Evolutionary conservation across 2,797 vertebrate species (phyloP), one percentile per base, ranked within the genome.

Genomic region (Pelobates cultripes): DNA sequence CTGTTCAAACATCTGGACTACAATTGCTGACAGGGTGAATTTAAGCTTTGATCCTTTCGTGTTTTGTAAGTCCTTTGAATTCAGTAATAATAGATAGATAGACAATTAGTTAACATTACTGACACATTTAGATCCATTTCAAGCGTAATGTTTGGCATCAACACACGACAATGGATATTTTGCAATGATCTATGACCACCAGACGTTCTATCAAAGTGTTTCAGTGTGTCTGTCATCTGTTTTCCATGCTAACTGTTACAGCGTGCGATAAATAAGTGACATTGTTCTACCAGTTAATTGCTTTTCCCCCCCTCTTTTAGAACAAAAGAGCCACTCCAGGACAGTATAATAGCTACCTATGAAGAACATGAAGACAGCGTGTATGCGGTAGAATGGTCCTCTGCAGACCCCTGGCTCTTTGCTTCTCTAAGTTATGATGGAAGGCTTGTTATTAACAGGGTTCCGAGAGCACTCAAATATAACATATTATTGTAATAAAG

Each of bases 351-450:
- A 77, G 96, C 97, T 75, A 98, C 96, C 70, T 99, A 97, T 0
- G 98, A 99, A 93, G 98, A 99, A 80, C 98, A 99, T 0, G 98
- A 99, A 90, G 98, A 99, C 92, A 99, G 97, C 0, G 98, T 99
- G 53, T 99, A 99, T 5, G 97, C 97, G 0, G 97, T 96, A 9
- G 98, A 99, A 89, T 99, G 98, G 97, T 99, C 98, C 3, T 97
- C 97, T 0, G 98, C 97, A 0, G 97, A 99, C 88, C 97, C 98
- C 0, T 99, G 98, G 98, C 95, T 99, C 1, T 99, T 99, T 40
- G 98, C 97, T 41, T 99, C 98, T 4, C 94, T 99, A 87, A 99
- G 97, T 87, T 99, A 98, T 7, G 98, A 99, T 3, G 98, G 98
- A 67, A 94, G 98, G 75, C 96, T 99, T 28, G 98, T 99, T 86